Conservation (phyloP, 1,140 invertebrate species). For the Procambarus clarkii region DNA sequence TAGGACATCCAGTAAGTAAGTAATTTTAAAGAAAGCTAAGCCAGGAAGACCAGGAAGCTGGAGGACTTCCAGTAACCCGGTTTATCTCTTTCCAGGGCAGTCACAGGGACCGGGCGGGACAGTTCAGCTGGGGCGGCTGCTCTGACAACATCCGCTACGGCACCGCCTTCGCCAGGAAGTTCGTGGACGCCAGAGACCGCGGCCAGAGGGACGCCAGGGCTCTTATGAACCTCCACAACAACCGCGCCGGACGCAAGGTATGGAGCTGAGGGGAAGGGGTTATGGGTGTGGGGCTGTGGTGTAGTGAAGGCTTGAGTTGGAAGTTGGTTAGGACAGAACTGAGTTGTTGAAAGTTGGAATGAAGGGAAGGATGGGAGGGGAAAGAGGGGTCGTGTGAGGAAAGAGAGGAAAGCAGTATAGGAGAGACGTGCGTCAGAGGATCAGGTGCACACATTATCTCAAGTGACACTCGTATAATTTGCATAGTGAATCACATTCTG, state of each 20-base stretch:
- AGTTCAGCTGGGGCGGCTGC: constrained; percentile 89
- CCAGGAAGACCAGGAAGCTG: too few relatives aligned
- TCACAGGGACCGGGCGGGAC: constrained; percentile 83
- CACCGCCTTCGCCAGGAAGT: constrained; percentile 89
- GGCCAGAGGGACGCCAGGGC: constrained; percentile 90
- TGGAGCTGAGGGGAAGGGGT: not conserved
- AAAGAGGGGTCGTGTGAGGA: too few relatives aligned
- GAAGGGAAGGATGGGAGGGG: too few relatives aligned
- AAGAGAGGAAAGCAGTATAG: too few relatives aligned
- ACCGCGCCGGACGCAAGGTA: constrained; percentile 95
- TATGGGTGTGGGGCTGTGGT: not conserved
- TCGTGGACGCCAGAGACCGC: constrained; percentile 94
- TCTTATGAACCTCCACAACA: constrained; percentile 98
- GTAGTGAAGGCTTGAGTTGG: too few relatives aligned
- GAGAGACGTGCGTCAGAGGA: too few relatives aligned
- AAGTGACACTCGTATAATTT: too few relatives aligned
- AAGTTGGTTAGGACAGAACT: not conserved
- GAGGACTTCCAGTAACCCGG: too few relatives aligned
- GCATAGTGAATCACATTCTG: too few relatives aligned
- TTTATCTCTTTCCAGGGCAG: constrained; percentile 44
- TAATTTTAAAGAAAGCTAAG: too few relatives aligned
- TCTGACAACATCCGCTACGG: constrained; percentile 97
- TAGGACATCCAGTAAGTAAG: too few relatives aligned
- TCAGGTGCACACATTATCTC: too few relatives aligned
- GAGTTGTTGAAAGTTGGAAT: not conserved